These are phyloP conservation scores for Bursaphelenchus mucronatus DNA, from an alignment of 1,140 invertebrate species.

Conservation along the genomic window DNA sequence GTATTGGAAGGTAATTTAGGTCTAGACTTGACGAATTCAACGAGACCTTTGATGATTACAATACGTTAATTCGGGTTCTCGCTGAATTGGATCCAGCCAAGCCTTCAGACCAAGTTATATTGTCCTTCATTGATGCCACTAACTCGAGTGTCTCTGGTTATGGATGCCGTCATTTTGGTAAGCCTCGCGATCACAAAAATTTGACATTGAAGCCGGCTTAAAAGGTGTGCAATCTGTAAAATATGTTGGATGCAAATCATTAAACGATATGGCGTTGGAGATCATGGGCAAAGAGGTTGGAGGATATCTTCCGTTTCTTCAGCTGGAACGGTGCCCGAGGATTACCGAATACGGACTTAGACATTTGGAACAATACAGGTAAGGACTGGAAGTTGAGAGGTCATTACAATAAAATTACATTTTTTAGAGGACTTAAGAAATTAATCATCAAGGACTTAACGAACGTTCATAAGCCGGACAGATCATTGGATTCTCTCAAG, in stretches of 20 bases:
- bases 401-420: constrained; percentile 23
- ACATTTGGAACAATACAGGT: constrained; percentile 41
- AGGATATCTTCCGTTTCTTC: constrained; percentile 21
- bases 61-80: constrained; percentile 39
- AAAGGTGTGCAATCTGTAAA: constrained; percentile 17
- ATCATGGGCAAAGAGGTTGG: constrained; percentile 46
- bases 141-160: constrained; percentile 43
- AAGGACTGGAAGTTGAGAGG: constrained; percentile 13
- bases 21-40: constrained; percentile 36
- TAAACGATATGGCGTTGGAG: constrained; percentile 46
- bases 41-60: constrained; percentile 43
- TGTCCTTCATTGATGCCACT: constrained; percentile 38
- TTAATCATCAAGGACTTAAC: constrained; percentile 35
- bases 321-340: constrained; percentile 40
- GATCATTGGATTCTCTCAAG: constrained; percentile 27
- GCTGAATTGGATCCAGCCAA: constrained; percentile 47
- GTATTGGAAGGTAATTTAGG: constrained; percentile 6
- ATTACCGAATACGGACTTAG: constrained; percentile 49
- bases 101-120: constrained; percentile 29
- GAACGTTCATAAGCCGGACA: constrained; percentile 40
- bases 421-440: constrained; percentile 35
- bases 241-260: constrained; percentile 35
- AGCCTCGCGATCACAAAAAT: background rate
- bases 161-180: constrained; percentile 50
- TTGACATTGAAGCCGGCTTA: constrained; percentile 21